Evolutionary conservation across 2,888 invertebrate species (phyloP), one percentile per base, ranked within the genome.

Genomic region (Nomada fucata): DNA sequence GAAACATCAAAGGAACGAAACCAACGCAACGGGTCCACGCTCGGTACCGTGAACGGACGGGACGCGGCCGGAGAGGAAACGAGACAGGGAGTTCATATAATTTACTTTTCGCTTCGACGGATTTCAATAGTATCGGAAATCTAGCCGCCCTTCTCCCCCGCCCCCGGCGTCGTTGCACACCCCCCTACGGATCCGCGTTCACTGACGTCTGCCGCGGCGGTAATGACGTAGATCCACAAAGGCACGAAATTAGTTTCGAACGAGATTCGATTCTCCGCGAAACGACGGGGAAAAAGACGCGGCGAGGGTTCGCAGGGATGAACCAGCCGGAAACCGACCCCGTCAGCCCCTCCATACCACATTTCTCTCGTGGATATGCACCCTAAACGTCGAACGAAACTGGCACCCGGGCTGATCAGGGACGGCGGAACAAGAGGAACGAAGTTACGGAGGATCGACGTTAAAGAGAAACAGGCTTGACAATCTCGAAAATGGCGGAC

Each of bases 111-210:
- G 92, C 92, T 92, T 88, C 91, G 90, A 79, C 85, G 91, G 88
- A 92, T 93, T 92, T 93, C 92, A 93, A 93, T 93, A 89, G 90
- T 92, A 92, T 93, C 92, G 92, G 91, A 91, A 92, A 91, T 91
- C 91, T 91, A 89, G 89, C 88, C 86, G 89, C 88, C 86, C 76
- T 68, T 67, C 50, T 23, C 52, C 26, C 63, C n/a, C 63, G 57
- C 10, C 57, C 15, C 15, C 20, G 47, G 3, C 50, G 57, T 80
- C 72, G 70, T 13, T 29, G 18, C 29, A 3, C 26, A 13, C 75
- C 75, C 71, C 84, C 47, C 71, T 36, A 10, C 53, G 15, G 23
- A 5, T 52, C 47, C 7, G 2, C 67, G 29, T 68, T 82, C 77
- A 76, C 86, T 81, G 88, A 86, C 86, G 87, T 78, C 85, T 75